phyloP scores from a whole-genome alignment of 2,113 vertebrate species.

The Crotalus tigris region DNA sequence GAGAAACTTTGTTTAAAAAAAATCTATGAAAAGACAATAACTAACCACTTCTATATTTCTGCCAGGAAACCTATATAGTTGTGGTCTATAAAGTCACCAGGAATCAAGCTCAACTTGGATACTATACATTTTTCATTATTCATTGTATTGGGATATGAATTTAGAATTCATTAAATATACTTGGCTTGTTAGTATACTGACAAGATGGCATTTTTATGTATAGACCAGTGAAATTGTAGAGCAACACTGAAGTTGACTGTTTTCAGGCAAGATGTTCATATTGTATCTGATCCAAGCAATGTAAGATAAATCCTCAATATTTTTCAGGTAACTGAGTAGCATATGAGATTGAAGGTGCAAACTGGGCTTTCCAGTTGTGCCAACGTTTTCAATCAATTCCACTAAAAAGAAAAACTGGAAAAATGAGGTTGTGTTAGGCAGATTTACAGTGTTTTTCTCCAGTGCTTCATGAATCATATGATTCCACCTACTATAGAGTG shows the following conservation, averaged over 20 bases:
- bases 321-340: neutral
- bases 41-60: neutral
- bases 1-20: neutral
- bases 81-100: neutral
- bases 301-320: neutral
- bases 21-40: neutral
- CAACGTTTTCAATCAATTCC: neutral
- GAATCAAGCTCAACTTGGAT: neutral
- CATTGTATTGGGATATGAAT: slow-evolving; percentile 6
- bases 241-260: neutral
- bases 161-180: slow-evolving; percentile 13
- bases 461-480: neutral
- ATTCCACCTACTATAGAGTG: neutral
- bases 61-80: neutral
- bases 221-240: neutral
- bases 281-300: neutral
- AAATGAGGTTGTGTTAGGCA: neutral
- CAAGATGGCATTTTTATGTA: neutral
- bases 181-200: neutral
- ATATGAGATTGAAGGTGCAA: neutral
- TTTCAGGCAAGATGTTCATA: neutral
- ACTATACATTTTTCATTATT: neutral
- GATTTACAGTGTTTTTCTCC: neutral
- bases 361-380: neutral
- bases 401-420: neutral